These are phyloP conservation scores for Callionymus lyra DNA, from an alignment of 2,113 vertebrate species.

Conservation along the genomic window DNA sequence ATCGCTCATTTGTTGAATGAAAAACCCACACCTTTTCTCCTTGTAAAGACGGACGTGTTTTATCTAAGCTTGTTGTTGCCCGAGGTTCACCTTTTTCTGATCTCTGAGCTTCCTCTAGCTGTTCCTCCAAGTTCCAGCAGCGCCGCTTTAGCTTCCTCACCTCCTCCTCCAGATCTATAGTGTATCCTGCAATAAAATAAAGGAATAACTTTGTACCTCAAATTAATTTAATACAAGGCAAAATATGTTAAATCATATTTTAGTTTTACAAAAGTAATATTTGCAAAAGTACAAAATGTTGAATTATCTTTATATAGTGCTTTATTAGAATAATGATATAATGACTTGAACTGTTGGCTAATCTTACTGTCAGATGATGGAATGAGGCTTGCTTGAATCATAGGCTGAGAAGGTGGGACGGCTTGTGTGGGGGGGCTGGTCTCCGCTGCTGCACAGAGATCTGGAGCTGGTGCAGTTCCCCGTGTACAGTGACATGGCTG, in stretches of 20 bases:
- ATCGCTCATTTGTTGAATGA: neutral
- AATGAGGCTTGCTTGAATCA: neutral
- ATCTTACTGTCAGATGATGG: slow-evolving; percentile 7
- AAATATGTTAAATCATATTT: no score
- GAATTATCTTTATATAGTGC: no score
- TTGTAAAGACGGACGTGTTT: slow-evolving; percentile 5
- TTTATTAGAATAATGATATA: no score
- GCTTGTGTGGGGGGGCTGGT: slow-evolving; percentile 32
- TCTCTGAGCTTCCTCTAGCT: slow-evolving; percentile 27
- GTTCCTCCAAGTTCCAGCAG: slow-evolving; percentile 43
- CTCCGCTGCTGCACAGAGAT: slow-evolving; percentile 49
- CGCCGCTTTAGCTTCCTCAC: slow-evolving; percentile 51
- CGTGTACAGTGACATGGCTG: slow-evolving; percentile 11
- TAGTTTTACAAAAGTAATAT: no score
- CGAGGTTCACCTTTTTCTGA: slow-evolving; percentile 4
- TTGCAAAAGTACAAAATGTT: no score
- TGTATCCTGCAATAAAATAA: slow-evolving; percentile 31
- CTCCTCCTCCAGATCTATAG: slow-evolving; percentile 57
- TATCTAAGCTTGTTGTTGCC: slow-evolving; percentile 24
- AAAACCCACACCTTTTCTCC: slow-evolving; percentile 4
- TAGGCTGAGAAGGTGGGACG: slow-evolving; percentile 5
- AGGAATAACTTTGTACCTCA: no score
- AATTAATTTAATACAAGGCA: no score
- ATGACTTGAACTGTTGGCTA: no score
- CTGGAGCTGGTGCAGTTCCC: slow-evolving; percentile 18